Base-by-base conservation (phyloP, 2,113 vertebrate genomes). In the Phalacrocorax brasilianus region DNA sequence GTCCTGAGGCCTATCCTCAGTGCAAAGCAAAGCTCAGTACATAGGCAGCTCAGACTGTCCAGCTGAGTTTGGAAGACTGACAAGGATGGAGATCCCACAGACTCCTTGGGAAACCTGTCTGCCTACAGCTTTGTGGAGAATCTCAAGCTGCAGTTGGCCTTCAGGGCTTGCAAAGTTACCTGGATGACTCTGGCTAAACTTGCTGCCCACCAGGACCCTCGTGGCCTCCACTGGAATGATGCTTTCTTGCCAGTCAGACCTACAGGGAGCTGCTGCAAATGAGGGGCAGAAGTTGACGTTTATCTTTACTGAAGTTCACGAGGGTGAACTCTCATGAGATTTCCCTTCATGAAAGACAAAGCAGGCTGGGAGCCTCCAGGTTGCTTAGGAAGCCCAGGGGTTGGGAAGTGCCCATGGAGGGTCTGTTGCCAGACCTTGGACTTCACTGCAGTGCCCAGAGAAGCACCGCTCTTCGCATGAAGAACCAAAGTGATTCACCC, bases 71-170 rank as follows among this genome's bases (percentile, higher is more conserved):
- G 62, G 28, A 85, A 78, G 62, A 56, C 14, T 8, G 1, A 30
- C 0, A 0, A 62, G 28, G 40, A 78, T 12, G 8, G 49, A 91
- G 27, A 88, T 66, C 15, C 32, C 58, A 44, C 0, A 28, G 22
- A 5, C 21, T 68, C 35, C 40, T 23, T 63, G 56, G 56, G 33
- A 88, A 85, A 84, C 30, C 12, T n/a, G 12, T 16, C n/a, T 79
- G 3, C 61, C 52, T 35, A 12, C n/a, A 56, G 8, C 16, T 22
- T 35, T 33, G 7, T 40, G 63, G 59, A 85, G 45, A 65, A 67
- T 24, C n/a, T 19, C n/a, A 72, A 7, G n/a, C 62, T 78, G 65
- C 42, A 47, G 53, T 0, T 72, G 33, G 45, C 22, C 35, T 78
- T 32, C n/a, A 62, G 40, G 62, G 45, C n/a, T 74, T 58, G 30